Evolutionary conservation across 2,888 invertebrate genomes (phyloP), one percentile per base, ranked within the genome.

Genomic region (Agonopterix arenella): DNA sequence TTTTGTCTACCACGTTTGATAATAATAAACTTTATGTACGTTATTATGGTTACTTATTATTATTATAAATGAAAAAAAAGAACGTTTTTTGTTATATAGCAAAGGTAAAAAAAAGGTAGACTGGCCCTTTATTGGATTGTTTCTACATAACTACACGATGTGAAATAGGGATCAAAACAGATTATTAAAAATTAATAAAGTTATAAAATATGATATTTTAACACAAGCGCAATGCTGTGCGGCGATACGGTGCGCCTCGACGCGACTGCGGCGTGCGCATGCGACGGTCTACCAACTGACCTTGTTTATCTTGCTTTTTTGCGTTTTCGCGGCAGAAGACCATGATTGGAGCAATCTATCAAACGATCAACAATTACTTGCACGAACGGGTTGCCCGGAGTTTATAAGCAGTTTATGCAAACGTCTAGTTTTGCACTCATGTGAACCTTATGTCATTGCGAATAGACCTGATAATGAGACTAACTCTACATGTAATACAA

Each of bases 141-240:
- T 28, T 28, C 5, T 28, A 5, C 5, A 1, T 28, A 28, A 2
- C 2, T 18, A 18, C 2, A n/a, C n/a, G n/a, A 18, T 18, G 18
- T 18, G 4, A 28, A 28, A 28, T 28, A 28, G 7, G 28, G 7
- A 28, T 28, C 5, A 28, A 28, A 28, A 28, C 5, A 28, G 7
- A 28, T 28, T 28, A 28, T 28, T 18, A 18, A 18, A 28, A 7
- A 28, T 40, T 40, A 38, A 10, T 40, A 40, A 40, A 40, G 5
- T 40, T 10, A 1, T 7, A 40, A 40, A 28, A 28, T 28, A 4
- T 38, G n/a, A 38, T 40, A n/a, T 40, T 46, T 50, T 46, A 44
- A 49, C 69, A 66, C 61, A 63, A 56, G 70, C 70, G 70, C 67
- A 60, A 62, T 67, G 68, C 64, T 55, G 61, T 60, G 70, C 73